A percentile compares a stretch with the other conserved stretches of the same genome.
Conservation (phyloP, 2,888 invertebrate genomes). For the Drosophila tanythrix region DNA sequence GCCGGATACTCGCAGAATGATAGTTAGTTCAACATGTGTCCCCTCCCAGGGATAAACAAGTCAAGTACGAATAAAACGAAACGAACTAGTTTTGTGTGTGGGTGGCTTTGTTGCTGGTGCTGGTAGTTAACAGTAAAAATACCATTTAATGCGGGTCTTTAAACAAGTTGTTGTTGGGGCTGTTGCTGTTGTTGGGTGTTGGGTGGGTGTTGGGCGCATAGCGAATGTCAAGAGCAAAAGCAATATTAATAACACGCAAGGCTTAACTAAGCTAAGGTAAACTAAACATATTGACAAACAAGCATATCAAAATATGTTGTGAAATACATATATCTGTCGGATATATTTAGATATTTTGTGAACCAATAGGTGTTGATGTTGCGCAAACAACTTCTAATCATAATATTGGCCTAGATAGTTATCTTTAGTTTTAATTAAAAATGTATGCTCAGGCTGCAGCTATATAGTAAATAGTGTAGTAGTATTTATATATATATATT, state of each 20-base stretch:
- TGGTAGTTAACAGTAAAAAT: conserved; percentile 2
- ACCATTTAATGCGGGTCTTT: conserved; percentile 15
- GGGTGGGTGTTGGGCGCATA: conserved; percentile 10
- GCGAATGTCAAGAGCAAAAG: conserved; percentile 58
- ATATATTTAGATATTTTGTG: not conserved
- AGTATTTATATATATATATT: conserved; percentile 4
- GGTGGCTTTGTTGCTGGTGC: not conserved
- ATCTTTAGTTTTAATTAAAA: conserved; percentile 38
- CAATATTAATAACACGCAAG: conserved; percentile 52
- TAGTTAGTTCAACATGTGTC: conserved; percentile 44
- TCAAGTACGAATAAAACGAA: conserved; percentile 7
- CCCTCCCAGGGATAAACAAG: not conserved
- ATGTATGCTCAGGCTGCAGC: conserved; percentile 1
- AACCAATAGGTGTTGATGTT: conserved; percentile 15
- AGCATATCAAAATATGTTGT: not conserved
- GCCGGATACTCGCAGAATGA: conserved; percentile 3
- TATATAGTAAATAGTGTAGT: not conserved
- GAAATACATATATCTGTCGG: not conserved
- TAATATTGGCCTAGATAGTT: not conserved
- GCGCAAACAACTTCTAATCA: conserved; percentile 28
- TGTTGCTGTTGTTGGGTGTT: not conserved
- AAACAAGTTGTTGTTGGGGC: conserved; percentile 9
- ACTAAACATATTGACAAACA: conserved; percentile 1
- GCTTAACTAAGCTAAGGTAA: conserved; percentile 36
- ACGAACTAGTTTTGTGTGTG: conserved; percentile 1